phyloP scores from a whole-genome alignment of 2,797 vertebrate species.

The Phrynocephalus vlangalii region DNA sequence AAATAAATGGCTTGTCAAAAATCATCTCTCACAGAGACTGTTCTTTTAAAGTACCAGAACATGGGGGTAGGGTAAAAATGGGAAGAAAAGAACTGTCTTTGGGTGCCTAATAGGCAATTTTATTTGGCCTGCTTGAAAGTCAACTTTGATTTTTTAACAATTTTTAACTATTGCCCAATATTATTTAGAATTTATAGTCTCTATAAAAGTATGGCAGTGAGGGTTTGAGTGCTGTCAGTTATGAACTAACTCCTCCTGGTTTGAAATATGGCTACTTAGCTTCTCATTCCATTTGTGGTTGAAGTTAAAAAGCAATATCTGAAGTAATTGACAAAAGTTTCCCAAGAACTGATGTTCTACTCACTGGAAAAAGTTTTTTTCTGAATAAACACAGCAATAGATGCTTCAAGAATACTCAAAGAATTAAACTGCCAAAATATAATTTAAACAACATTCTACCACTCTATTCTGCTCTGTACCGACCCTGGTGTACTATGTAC shows the following conservation, averaged over 20 bases:
- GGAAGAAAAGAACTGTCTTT: background rate
- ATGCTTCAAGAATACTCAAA: background rate
- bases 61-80: background rate
- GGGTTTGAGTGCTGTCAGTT: background rate
- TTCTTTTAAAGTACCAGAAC: background rate
- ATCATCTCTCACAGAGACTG: background rate
- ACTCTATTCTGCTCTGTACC: too few species aligned
- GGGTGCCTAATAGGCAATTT: background rate
- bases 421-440: too few species aligned
- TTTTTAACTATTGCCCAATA: background rate
- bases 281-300: background rate
- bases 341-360: background rate
- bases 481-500: too few species aligned
- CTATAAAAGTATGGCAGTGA: background rate
- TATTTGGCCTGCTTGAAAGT: background rate
- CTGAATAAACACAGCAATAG: background rate
- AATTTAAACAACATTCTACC: too few species aligned
- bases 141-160: background rate
- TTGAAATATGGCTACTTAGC: background rate
- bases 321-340: background rate
- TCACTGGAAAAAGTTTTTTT: background rate
- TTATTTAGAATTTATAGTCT: constrained; percentile 6
- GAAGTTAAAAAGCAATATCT: background rate
- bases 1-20: background rate
- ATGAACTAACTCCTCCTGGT: background rate